Conservation (phyloP, 2,797 vertebrate genomes). For the Chiropotes sagulatus region DNA sequence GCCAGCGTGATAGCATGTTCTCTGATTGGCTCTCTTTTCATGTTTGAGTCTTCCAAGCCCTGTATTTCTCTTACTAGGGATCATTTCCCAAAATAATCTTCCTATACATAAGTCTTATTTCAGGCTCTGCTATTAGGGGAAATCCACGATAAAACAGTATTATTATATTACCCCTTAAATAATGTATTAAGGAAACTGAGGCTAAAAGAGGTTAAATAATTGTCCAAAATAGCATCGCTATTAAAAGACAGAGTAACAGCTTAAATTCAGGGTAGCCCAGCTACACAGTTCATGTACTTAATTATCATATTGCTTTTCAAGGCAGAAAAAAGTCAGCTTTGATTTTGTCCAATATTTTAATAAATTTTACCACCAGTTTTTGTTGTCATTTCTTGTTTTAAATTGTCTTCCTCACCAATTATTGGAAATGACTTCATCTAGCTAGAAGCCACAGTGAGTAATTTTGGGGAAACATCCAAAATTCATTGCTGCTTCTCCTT, state of each 20-base stretch:
- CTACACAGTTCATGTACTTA: background rate
- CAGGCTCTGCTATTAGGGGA: background rate
- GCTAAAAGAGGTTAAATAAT: background rate
- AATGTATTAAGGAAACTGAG: background rate
- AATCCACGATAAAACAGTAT: background rate
- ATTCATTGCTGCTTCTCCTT: background rate
- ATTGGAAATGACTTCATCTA: background rate
- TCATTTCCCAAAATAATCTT: background rate
- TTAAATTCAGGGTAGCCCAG: background rate
- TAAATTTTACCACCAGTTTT: background rate
- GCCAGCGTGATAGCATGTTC: background rate
- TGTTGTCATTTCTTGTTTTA: constrained; percentile 1
- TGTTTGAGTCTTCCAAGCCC: background rate
- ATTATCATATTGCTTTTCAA: background rate
- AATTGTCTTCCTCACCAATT: background rate
- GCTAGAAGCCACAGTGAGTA: background rate
- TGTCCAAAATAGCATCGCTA: background rate
- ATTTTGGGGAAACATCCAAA: background rate
- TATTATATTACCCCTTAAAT: background rate
- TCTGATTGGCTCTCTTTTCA: background rate
- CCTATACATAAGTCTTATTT: background rate
- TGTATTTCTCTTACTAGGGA: background rate
- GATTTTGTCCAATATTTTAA: background rate
- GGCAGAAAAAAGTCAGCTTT: background rate
- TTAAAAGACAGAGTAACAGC: background rate